Percentiles rank a stretch among this genome's conserved stretches.
Conservation (phyloP, 2,888 invertebrate species). For the Ephialtes manifestator region DNA sequence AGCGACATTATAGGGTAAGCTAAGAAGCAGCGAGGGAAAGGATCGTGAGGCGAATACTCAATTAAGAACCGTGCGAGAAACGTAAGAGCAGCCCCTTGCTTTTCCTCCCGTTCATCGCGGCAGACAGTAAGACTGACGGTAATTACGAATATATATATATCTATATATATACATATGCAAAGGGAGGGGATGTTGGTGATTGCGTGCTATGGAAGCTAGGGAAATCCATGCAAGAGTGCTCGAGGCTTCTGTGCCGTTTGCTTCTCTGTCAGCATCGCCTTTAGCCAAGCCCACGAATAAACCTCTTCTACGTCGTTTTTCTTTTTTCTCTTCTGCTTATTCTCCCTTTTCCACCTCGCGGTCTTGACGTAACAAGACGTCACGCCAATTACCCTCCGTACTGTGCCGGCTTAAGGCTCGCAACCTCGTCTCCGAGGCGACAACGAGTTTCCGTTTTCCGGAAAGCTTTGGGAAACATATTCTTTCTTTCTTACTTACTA, state of each 20-base stretch:
- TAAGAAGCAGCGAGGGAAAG: conserved; percentile 34
- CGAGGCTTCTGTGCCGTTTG: conserved; percentile 36
- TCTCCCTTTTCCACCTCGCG: conserved; percentile 64
- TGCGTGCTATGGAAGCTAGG: conserved; percentile 62
- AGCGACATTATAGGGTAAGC: conserved; percentile 46
- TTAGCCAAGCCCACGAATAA: conserved; percentile 20
- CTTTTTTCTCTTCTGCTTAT: conserved; percentile 36
- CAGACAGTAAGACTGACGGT: conserved; percentile 52
- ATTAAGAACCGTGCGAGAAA: conserved; percentile 64
- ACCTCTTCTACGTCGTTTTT: neutral
- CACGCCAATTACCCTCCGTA: conserved; percentile 76
- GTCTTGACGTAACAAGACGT: conserved; percentile 77
- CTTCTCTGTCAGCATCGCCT: conserved; percentile 46
- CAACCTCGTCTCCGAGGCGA: conserved; percentile 47
- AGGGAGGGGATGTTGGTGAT: conserved; percentile 52
- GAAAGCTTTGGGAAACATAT: conserved; percentile 38
- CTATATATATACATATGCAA: conserved; percentile 35
- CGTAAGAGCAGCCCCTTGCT: conserved; percentile 23
- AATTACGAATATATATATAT: conserved; percentile 63
- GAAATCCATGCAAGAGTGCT: conserved; percentile 61
- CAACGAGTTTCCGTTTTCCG: conserved; percentile 68
- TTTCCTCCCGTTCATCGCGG: conserved; percentile 45
- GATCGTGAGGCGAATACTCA: conserved; percentile 66
- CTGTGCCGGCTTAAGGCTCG: conserved; percentile 42
- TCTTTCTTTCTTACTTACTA: conserved; percentile 2